Base-by-base conservation (phyloP, 2,888 invertebrate species). In the Ophioninae sp. region DNA sequence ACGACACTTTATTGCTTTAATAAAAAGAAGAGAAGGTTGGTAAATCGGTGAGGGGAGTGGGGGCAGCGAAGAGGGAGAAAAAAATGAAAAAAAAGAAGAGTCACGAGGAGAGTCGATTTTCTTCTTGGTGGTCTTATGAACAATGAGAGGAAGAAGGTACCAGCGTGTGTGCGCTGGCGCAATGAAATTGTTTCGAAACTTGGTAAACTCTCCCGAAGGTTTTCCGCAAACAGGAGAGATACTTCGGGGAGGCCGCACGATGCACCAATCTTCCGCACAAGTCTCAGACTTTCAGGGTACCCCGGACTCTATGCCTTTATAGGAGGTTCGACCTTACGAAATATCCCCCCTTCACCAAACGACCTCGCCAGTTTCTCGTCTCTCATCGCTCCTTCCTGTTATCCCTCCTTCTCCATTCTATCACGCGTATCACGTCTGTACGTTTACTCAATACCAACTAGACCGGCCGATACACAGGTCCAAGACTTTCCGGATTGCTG, bases 151-250 rank as follows among this genome's bases (percentile, higher is more conserved):
- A 67, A 64, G 13, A 64, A 72, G 44, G 61, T 65, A 20, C 50
- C 13, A 50, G 44, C 13, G 20, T 17, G 23, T n/a, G n/a, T n/a
- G 6, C n/a, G 57, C 59, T 7, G 20, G 20, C 20, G 64, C 57
- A 56, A 56, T 21, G 73, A 68, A 69, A 82, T 82, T 78, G 73
- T 82, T 82, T 77, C 23, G 44, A 75, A 79, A 79, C 39, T 79
- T 75, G 70, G 79, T 57, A 37, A 39, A 67, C 74, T 79, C 70
- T 20, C 59, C 8, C 59, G 39, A 79, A 72, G 79, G 69, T 82
- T 74, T 73, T 50, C 79, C 39, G 44, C 67, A 76, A 76, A 76
- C 76, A 76, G 37, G 20, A 75, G 64, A 74, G 75, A 56, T 30
- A 41, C 70, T 65, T 39, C 37, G 61, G 61, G 62, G 50, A 50